Base-by-base conservation (phyloP, 2,113 vertebrate genomes). In the Urocynchramus pylzowi region DNA sequence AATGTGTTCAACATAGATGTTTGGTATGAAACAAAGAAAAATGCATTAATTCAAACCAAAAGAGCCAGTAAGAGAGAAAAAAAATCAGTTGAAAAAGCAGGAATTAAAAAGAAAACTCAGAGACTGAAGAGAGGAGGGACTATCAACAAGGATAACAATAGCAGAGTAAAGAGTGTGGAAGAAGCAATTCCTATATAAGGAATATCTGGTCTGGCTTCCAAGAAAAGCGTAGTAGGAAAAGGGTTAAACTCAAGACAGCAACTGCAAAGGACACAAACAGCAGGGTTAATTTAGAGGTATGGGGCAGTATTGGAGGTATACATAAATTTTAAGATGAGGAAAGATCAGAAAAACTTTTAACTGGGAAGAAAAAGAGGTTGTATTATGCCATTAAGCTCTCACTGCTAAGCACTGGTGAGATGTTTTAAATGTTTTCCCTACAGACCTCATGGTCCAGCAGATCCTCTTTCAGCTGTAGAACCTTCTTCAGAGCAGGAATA, bases 381-480 rank as follows among this genome's bases (percentile, higher is more conserved):
- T 47, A 50, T 60, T 61, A 44, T 31, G 35, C 9, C 33, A 23
- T 44, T 78, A 87, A 22, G 19, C 7, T 14, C 31, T 33, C 26
- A 39, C 21, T 88, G 30, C 14, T 76, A 30, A 79, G 26, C 11
- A 54, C 17, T 50, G 0, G 0, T 63, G 39, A 30, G 18, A 17
- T 28, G 2, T 57, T 84, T 87, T 56, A 39, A 78, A 81, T 54
- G 13, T 33, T 63, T 87, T 24, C n/a, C 15, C 28, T 78, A 86
- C 96, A 60, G 68, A 99, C 98, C 98, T 98, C 97, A 16, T 97
- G 84, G 9, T 97, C 95, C 50, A 94, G 68, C 16, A 98, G 93
- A 49, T 98, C 97, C 56, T 96, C 49, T 50, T 94, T 95, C 82
- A 99, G 92, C 10, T 97, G 96, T 52, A 99, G 93, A 52, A 93